Conservation (phyloP, 2,113 vertebrate species). For the Maccullochella peelii region DNA sequence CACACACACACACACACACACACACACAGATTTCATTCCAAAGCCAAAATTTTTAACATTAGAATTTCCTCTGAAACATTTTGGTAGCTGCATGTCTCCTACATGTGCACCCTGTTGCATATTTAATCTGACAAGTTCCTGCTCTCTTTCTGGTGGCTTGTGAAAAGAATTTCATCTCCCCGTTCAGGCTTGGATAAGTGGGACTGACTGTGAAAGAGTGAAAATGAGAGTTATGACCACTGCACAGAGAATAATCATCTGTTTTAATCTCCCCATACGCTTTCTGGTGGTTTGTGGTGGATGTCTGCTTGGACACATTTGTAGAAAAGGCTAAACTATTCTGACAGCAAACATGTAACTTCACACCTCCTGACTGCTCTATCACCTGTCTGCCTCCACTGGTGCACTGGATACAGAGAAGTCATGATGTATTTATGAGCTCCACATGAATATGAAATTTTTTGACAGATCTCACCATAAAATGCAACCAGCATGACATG, state of each 20-base stretch:
- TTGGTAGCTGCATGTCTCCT: neutral
- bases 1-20: neutral
- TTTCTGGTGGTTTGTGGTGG: neutral
- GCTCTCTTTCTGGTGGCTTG: conserved; percentile 1
- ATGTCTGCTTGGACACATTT: neutral
- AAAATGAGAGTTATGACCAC: neutral
- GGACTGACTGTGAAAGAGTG: neutral
- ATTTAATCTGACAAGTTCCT: conserved; percentile 44
- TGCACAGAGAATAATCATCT: conserved; percentile 12
- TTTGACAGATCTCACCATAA: conserved; percentile 40
- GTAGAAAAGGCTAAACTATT: neutral
- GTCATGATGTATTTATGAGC: conserved; percentile 51
- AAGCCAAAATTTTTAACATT: neutral
- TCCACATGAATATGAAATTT: conserved; percentile 47
- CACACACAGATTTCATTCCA: neutral
- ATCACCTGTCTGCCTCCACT: conserved; percentile 22
- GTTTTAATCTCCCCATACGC: conserved; percentile 1
- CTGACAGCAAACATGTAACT: neutral
- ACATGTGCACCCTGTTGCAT: conserved; percentile 24
- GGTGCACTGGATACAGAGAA: conserved; percentile 11
- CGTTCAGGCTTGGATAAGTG: neutral
- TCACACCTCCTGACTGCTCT: neutral
- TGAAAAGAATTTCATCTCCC: conserved; percentile 34
- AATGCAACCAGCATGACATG: conserved; percentile 43
- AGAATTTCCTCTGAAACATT: conserved; percentile 17